Base-by-base conservation (phyloP, 2,888 invertebrate species). In the Agrilus mali region DNA sequence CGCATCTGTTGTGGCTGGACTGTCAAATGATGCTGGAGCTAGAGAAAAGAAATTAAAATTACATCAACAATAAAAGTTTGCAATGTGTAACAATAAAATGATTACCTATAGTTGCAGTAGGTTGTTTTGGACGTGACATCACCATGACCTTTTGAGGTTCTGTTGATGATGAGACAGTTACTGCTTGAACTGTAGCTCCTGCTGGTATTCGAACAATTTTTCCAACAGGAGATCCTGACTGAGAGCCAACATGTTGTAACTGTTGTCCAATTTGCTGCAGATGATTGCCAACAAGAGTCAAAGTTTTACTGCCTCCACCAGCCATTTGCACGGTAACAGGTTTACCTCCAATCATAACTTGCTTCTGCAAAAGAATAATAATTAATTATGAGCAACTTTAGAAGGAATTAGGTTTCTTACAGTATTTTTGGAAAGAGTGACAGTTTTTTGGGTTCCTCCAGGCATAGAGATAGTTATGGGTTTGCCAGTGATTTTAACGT, bases 251-350 rank as follows among this genome's bases (percentile, higher is more conserved):
- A 3, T 35, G 15, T 43, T 46, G 46, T 35, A 48, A 37, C 31
- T 47, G 33, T 7, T 35, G 16, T 35, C 15, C 15, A 12, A 52
- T 53, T 51, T 53, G 71, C 35, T 55, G 56, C 31, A 53, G 62
- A 52, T 54, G 64, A 54, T 46, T 48, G 12, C 47, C 47, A 42
- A 80, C 72, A 20, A 80, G 67, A 0, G 79, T 78, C 1, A 80
- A 73, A 1, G 78, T 79, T 63, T 81, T 80, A 38, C 75, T 72
- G 16, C 72, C 71, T 47, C 70, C 68, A 15, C 74, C 72, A 13
- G 79, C 74, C 72, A 82, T 77, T 64, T 80, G 80, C 34, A 83
- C 73, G 1, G 82, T 82, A 2, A 84, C 77, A 14, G 81, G 79
- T 63, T 83, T 82, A 1, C 82, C 82, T 7, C 80, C 77, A 47